Conservation (phyloP, 2,113 vertebrate species). For the Sylvietta virens region DNA sequence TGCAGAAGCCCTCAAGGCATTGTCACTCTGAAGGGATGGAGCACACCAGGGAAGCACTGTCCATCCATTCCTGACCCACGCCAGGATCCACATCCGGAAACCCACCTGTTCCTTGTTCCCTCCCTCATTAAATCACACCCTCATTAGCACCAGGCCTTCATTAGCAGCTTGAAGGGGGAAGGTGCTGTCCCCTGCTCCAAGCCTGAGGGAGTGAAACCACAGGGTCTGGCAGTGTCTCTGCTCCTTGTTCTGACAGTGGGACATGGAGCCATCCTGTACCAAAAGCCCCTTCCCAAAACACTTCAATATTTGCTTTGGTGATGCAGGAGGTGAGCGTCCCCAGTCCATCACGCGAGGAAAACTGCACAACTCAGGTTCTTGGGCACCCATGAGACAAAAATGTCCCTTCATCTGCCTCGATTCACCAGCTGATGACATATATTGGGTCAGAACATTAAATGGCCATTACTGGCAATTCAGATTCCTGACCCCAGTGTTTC, state of each 20-base stretch:
- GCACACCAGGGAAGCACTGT: accelerated
- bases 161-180: not conserved
- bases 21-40: accelerated
- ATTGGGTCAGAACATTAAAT: not conserved
- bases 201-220: not conserved
- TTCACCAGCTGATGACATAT: not conserved
- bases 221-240: not conserved
- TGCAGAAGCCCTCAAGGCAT: not conserved
- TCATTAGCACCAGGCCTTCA: not conserved
- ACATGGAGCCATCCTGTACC: not conserved
- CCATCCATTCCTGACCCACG: not conserved
- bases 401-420: accelerated
- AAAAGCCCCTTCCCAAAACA: accelerated
- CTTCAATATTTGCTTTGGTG: accelerated
- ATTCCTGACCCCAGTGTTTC: not conserved
- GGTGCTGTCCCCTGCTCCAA: not conserved
- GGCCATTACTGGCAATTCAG: not conserved
- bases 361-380: accelerated
- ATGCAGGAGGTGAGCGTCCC: not conserved
- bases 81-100: not conserved
- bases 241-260: not conserved
- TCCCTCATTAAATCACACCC: not conserved
- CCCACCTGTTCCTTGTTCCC: accelerated
- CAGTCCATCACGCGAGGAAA: accelerated
- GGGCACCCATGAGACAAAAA: not conserved